Conservation (phyloP, 2,797 vertebrate species). For the Carduelis carduelis region DNA sequence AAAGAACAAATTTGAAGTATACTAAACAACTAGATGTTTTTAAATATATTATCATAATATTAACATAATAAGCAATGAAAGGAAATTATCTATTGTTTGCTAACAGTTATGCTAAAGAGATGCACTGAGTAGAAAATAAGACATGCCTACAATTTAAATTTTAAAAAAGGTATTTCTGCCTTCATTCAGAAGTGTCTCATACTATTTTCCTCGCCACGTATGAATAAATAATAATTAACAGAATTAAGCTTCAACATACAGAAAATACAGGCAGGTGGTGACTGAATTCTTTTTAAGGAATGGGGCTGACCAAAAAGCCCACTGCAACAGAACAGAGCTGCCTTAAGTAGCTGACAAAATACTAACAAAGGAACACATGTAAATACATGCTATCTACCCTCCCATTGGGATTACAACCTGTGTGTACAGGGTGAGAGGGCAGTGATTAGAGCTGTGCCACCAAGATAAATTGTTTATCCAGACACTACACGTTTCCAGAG, state of each 20-base stretch:
- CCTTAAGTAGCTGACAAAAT: constrained; percentile 79
- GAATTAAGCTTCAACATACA: constrained; percentile 72
- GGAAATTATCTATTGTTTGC: constrained; percentile 83
- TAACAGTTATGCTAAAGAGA: constrained; percentile 82
- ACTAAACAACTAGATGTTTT: constrained; percentile 81
- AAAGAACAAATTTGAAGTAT: constrained; percentile 78
- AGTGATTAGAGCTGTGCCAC: constrained; percentile 67
- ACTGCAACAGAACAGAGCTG: constrained; percentile 69
- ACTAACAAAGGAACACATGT: constrained; percentile 89
- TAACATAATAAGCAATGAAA: constrained; percentile 84
- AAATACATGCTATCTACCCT: constrained; percentile 85
- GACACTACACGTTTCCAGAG: constrained; percentile 61
- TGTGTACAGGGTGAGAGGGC: constrained; percentile 81
- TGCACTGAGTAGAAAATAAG: constrained; percentile 77
- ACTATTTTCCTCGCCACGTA: constrained; percentile 65
- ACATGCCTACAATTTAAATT: constrained; percentile 79
- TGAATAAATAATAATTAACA: constrained; percentile 80
- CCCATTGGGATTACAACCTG: constrained; percentile 86
- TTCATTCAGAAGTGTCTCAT: constrained; percentile 75
- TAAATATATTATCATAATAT: constrained; percentile 85
- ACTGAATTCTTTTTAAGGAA: constrained; percentile 51
- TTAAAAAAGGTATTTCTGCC: constrained; percentile 72
- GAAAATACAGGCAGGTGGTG: constrained; percentile 66
- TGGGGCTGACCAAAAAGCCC: constrained; percentile 62
- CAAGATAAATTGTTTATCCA: constrained; percentile 74